Evolutionary conservation across 2,888 invertebrate genomes (phyloP).

Genomic region (Anaspis maculata): DNA sequence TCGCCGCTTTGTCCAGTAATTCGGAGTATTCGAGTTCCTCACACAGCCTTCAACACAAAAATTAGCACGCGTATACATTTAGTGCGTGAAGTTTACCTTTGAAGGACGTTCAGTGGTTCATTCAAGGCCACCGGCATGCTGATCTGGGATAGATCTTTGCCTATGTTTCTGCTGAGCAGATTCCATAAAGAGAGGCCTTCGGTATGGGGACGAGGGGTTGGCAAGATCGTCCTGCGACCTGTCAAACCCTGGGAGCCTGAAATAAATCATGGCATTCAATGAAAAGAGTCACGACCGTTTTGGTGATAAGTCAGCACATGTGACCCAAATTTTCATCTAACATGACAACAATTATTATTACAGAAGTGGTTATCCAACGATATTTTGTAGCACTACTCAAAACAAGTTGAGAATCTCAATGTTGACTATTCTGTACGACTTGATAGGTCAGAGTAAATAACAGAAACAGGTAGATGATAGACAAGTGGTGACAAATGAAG

Average conservation of each 20-base stretch:
- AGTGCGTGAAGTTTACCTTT: too few species aligned
- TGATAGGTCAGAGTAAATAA: too few species aligned
- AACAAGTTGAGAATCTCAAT: too few species aligned
- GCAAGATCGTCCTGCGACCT: slow-evolving; percentile 58
- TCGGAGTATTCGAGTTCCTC: slow-evolving; percentile 80
- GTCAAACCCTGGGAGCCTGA: slow-evolving; percentile 34
- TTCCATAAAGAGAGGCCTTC: slow-evolving; percentile 77
- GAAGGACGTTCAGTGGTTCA: slow-evolving; percentile 74
- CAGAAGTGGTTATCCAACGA: too few species aligned
- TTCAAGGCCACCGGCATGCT: slow-evolving; percentile 83
- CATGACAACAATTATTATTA: too few species aligned
- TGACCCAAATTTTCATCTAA: slow-evolving; percentile 6
- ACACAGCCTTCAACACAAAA: too few species aligned
- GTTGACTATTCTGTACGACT: too few species aligned
- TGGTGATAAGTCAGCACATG: slow-evolving; percentile 6
- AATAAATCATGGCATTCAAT: slow-evolving; percentile 6
- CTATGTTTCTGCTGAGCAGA: slow-evolving; percentile 71
- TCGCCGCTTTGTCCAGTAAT: slow-evolving; percentile 66
- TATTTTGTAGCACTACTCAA: too few species aligned
- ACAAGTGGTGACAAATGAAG: too few species aligned
- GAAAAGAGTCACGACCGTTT: background rate
- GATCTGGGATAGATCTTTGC: slow-evolving; percentile 77
- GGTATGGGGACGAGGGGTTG: slow-evolving; percentile 61
- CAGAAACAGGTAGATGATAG: too few species aligned
- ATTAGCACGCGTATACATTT: too few species aligned